Evolutionary conservation across 2,888 invertebrate genomes (phyloP), one percentile per base, ranked within the genome.

Genomic region (Horisme vitalbata): DNA sequence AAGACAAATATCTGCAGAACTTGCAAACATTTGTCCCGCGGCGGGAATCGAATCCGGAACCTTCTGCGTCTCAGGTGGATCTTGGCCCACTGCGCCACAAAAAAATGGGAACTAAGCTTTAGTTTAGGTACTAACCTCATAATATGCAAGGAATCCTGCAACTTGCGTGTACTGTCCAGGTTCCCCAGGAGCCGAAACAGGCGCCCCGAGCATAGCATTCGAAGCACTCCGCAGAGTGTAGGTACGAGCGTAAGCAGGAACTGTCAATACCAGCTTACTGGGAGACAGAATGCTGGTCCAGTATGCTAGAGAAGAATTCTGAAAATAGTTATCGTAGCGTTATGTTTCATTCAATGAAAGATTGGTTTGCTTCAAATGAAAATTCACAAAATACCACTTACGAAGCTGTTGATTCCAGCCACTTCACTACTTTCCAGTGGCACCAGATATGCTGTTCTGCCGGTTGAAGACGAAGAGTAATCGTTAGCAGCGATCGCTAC

Each of bases 401-500:
- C 94, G 48, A 93, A 92, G 74, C 95, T 95, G 67, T 93, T 93
- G 50, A 91, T 91, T 55, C 93, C 92, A 55, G 91, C 91, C 5
- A 85, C 79, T 60, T 93, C 93, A 41, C 91, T 91, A 59, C 92
- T 90, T 59, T 93, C 94, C 14, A 95, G 76, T 0, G 95, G 95
- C 2, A 95, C 92, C 9, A 95, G 92, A 67, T 95, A 95, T 0
- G 94, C 93, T 0, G 95, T 95, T 65, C 92, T 91, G 61, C 92
- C 93, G 63, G 93, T 93, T 89, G 94, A 93, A 44, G 94, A 92
- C 0, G 94, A 94, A 65, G 95, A 94, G 82, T 93, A 95, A 74
- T 96, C 96, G 71, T 96, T 96, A 0, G 95, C 93, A 91, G 96
- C 95, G 11, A 96, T 93, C 1, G 95, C 92, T 33, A 96, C 92